Evolutionary conservation across 1,140 invertebrate genomes (phyloP).

Genomic region (Akabosia matsudoensis): DNA sequence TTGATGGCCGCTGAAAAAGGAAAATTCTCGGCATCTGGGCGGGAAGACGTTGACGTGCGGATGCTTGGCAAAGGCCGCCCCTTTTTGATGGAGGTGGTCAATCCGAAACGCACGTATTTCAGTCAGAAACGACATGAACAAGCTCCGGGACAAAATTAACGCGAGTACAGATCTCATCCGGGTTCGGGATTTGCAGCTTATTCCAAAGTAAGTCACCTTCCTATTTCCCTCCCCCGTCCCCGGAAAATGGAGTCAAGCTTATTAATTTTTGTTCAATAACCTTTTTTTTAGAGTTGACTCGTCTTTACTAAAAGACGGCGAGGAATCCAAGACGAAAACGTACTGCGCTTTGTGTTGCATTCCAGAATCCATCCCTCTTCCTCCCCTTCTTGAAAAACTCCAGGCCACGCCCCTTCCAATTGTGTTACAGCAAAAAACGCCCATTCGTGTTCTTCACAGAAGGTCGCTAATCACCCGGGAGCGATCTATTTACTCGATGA

Average conservation of each 20-base stretch:
- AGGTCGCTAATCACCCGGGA: slow-evolving; percentile 26
- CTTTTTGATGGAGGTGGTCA: slow-evolving; percentile 76
- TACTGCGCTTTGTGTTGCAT: slow-evolving; percentile 75
- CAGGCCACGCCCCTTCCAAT: slow-evolving; percentile 50
- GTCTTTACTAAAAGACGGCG: slow-evolving; percentile 74
- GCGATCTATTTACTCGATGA: slow-evolving; percentile 38
- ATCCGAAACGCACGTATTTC: slow-evolving; percentile 62
- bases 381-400: slow-evolving; percentile 56
- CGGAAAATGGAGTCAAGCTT: no score
- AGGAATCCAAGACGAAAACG: slow-evolving; percentile 77
- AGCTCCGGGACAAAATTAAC: slow-evolving; percentile 64
- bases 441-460: slow-evolving; percentile 75
- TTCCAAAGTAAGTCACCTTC: slow-evolving; percentile 50
- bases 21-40: slow-evolving; percentile 82
- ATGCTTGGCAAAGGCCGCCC: slow-evolving; percentile 81
- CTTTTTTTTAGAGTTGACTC: slow-evolving; percentile 65
- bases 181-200: slow-evolving; percentile 63
- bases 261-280: no score
- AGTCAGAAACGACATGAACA: slow-evolving; percentile 54
- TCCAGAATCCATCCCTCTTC: slow-evolving; percentile 48
- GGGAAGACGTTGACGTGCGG: slow-evolving; percentile 89
- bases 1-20: slow-evolving; percentile 57
- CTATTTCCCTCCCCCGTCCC: no score
- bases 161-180: slow-evolving; percentile 55
- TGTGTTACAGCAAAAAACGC: slow-evolving; percentile 67